phyloP scores from a whole-genome alignment of 35 echinoderm and acorn worm genomes.

The Anneissia japonica region DNA sequence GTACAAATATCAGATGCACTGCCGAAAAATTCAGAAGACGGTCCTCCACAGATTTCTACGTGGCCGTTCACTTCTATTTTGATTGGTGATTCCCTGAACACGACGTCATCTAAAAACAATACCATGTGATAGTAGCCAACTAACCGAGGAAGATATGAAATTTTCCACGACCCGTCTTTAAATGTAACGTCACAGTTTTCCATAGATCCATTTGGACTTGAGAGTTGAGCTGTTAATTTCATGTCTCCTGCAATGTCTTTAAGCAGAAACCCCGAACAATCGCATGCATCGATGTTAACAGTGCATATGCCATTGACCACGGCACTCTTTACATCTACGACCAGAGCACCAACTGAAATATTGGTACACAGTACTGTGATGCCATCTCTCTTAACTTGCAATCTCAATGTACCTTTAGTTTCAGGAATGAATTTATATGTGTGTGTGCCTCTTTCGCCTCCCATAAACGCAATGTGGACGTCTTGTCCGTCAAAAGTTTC shows the following conservation, averaged over 20 bases:
- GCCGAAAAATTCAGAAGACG: not conserved
- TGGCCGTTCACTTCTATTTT: not conserved
- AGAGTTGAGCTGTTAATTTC: not conserved
- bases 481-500: not conserved
- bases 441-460: not conserved
- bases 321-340: not conserved
- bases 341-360: not conserved
- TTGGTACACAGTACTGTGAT: not conserved
- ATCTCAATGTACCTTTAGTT: not conserved
- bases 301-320: not conserved
- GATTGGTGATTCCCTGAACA: not conserved
- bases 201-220: not conserved
- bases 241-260: not conserved
- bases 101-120: not conserved
- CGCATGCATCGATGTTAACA: not conserved
- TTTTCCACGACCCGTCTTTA: not conserved
- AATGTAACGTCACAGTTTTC: not conserved
- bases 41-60: not conserved
- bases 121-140: not conserved
- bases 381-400: not conserved
- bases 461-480: not conserved
- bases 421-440: not conserved
- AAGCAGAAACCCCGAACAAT: not conserved
- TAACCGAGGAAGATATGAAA: not conserved
- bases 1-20: not conserved